phyloP scores from a whole-genome alignment of 2,113 vertebrate species.

The Dasyornis broadbenti region DNA sequence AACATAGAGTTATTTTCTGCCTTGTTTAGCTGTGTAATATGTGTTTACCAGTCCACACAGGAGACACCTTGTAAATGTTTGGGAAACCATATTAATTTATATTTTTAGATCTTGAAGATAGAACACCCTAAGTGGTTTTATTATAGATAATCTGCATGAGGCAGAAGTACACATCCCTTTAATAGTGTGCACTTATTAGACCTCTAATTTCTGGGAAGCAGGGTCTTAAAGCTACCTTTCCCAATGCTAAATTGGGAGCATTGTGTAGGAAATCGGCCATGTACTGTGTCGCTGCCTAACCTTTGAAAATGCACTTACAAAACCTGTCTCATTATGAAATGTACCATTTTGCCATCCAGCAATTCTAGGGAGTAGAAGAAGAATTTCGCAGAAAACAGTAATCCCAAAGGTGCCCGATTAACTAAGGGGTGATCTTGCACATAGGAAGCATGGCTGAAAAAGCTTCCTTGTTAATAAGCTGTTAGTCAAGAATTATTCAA shows the following conservation, averaged over 20 bases:
- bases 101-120: neutral
- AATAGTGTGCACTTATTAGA: neutral
- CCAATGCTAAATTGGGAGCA: neutral
- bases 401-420: neutral
- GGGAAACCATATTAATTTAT: neutral
- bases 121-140: neutral
- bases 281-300: neutral
- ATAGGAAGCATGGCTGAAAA: neutral
- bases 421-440: neutral
- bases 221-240: neutral
- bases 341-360: neutral
- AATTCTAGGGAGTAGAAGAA: neutral
- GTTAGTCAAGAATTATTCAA: neutral
- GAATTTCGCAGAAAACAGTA: neutral
- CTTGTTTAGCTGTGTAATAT: neutral
- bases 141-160: neutral
- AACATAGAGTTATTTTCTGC: neutral
- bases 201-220: neutral
- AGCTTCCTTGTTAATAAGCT: neutral
- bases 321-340: neutral
- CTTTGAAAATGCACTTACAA: neutral
- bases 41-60: neutral
- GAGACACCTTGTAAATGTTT: neutral
- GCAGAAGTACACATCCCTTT: neutral
- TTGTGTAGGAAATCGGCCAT: neutral